Base-by-base conservation (phyloP, 2,797 vertebrate species). In the Phrynocephalus guinanensis region DNA sequence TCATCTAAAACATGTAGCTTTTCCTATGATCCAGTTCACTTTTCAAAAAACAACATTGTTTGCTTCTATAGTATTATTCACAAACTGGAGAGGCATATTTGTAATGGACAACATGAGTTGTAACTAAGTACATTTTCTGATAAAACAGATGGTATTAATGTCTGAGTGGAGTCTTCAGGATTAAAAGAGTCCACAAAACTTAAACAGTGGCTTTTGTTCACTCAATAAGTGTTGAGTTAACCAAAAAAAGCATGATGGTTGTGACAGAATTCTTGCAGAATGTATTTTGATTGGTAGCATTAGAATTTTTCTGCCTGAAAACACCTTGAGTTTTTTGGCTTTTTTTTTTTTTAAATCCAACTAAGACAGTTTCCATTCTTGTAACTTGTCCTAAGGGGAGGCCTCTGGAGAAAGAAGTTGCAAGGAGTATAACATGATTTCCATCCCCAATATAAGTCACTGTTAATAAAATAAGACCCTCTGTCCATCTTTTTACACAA, bases 81-180 rank as follows among this genome's bases (percentile, higher is more conserved):
- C 80, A 88, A 52, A 70, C 18, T 0, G 1, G 10, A n/a, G 16
- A n/a, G 0, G 3, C 24, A 85, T 79, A 77, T 15, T 28, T 76
- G 8, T n/a, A 85, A 83, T 24, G n/a, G 10, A 77, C 33, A 15
- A 0, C 48, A 91, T 6, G 89, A 82, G 85, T 81, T 76, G 72
- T 79, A 87, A 44, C 38, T 44, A 44, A 68, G n/a, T 92, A 83
- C 28, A 50, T 30, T 8, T 20, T 18, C 52, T 60, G 24, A 28
- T 79, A 1, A 33, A 30, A n/a, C 4, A 9, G n/a, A 28, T 71
- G 2, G 1, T 30, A 16, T 75, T n/a, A 24, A 2, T n/a, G 30
- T 38, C 50, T 28, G 44, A 6, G 8, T 71, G 24, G 26, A 22
- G 48, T 77, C 48, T 7, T 30, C 3, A 2, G 52, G 77, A 1